These are phyloP conservation scores for Drosophila pegasa DNA, from an alignment of 2,888 invertebrate genomes.

Conservation along the genomic window DNA sequence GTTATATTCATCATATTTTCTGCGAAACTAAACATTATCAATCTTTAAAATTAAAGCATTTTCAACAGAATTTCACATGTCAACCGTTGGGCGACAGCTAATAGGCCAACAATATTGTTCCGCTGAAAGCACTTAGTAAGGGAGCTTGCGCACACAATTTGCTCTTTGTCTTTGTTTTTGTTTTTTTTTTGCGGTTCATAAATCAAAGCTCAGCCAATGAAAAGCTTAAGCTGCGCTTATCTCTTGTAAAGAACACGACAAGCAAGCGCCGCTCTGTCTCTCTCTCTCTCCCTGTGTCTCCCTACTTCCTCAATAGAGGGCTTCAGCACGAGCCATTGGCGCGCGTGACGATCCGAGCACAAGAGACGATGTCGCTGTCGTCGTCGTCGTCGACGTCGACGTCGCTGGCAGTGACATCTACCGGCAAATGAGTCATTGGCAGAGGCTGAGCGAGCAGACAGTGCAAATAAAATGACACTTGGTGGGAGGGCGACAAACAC, in stretches of 20 bases:
- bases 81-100: conserved; percentile 19
- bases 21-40: conserved; percentile 19
- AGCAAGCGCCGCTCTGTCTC: background rate
- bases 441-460: conserved; percentile 7
- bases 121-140: conserved; percentile 25
- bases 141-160: background rate
- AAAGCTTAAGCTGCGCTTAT: conserved; percentile 13
- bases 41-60: conserved; percentile 37
- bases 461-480: background rate
- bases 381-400: conserved; percentile 3
- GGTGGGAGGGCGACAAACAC: background rate
- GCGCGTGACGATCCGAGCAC: conserved; percentile 15
- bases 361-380: conserved; percentile 1
- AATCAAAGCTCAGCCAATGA: background rate
- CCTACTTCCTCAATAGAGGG: background rate
- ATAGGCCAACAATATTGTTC: conserved; percentile 29
- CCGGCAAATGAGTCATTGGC: conserved; percentile 62
- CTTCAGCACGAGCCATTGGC: conserved; percentile 18
- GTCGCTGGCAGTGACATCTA: conserved; percentile 22
- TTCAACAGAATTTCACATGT: conserved; percentile 41
- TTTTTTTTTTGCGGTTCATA: background rate
- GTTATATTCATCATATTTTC: conserved; percentile 36
- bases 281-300: background rate
- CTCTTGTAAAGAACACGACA: background rate
- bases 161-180: background rate